Evolutionary conservation across 2,888 invertebrate species (phyloP), one percentile per base, ranked within the genome.

Genomic region (Eupithecia subumbrata): DNA sequence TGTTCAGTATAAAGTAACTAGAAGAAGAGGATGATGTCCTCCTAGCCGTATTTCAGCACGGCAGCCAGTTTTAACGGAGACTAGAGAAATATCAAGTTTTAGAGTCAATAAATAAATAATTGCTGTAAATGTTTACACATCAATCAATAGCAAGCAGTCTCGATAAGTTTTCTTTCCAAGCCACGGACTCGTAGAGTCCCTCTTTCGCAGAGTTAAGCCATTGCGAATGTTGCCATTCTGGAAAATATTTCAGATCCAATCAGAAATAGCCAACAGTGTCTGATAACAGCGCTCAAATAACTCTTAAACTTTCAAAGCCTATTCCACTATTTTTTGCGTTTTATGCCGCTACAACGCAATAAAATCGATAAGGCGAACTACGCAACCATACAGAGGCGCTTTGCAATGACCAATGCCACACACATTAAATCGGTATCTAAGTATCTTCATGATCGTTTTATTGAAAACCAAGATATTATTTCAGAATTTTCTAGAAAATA

Each of bases 351-450:
- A 67, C 72, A 56, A 64, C 68, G 77, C 77, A 45, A 77, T 77
- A 77, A 75, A 77, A 75, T 73, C 77, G 77, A 77, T 77, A 77
- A 77, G 75, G 70, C 66, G 43, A 43, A 71, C 69, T 69, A 67
- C 69, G 73, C 73, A 68, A 68, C 68, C n/a, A 11, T 64, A 18
- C 34, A n/a, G n/a, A n/a, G 60, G 71, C 52, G 37, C 64, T 60
- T 68, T 68, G 63, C 45, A 69, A 76, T 40, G 60, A 64, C 68
- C 71, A 34, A 67, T 68, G 68, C 45, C 43, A 63, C 52, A 69
- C 18, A 45, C 43, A 69, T 25, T 63, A 68, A 68, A 68, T 43
- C 40, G 43, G 43, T 45, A 43, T 40, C 66, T 67, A 40, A 25
- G 60, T 60, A 60, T 60, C 60, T 25, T 22, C 25, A 5, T 25